These are phyloP conservation scores for Pristiophorus japonicus DNA, from an alignment of 2,113 vertebrate genomes.

Conservation along the genomic window DNA sequence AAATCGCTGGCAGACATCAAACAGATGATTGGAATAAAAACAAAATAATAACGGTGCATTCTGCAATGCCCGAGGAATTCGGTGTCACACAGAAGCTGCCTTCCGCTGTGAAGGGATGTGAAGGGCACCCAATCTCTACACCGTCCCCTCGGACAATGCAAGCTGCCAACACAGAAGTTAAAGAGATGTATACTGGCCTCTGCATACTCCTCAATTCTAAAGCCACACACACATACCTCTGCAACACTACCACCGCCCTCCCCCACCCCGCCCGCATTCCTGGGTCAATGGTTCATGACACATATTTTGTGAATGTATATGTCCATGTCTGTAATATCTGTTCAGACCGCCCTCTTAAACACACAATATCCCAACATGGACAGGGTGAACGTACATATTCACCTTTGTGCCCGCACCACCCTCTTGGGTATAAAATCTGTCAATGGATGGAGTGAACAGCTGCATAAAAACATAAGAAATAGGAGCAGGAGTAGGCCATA, in stretches of 20 bases:
- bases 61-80: neutral
- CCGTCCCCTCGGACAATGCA: neutral
- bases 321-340: neutral
- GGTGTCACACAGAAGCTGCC: neutral
- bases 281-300: neutral
- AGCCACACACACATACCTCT: neutral
- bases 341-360: neutral
- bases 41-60: neutral
- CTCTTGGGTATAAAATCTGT: neutral
- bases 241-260: no score
- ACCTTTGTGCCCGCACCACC: neutral
- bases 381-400: neutral
- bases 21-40: neutral
- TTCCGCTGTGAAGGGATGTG: neutral
- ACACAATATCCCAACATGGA: neutral
- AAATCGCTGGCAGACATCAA: neutral
- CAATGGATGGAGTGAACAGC: neutral
- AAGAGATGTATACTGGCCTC: neutral
- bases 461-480: no score
- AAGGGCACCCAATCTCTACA: neutral
- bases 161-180: neutral
- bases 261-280: neutral
- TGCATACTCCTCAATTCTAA: neutral
- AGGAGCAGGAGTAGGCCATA: no score
- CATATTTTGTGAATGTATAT: neutral